Base-by-base conservation (phyloP, 2,888 invertebrate genomes). In the Opisthograptis luteolata region DNA sequence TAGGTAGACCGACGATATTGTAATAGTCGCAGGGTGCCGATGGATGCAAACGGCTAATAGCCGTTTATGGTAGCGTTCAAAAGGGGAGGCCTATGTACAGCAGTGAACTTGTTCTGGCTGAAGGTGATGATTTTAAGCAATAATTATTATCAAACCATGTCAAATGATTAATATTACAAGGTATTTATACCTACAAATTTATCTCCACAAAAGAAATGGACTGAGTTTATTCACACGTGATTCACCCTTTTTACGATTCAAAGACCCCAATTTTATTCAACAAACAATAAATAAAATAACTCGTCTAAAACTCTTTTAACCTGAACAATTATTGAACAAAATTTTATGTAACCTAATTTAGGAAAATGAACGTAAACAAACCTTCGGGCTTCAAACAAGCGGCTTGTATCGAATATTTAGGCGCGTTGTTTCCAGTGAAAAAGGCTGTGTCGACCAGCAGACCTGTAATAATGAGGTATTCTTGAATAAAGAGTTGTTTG, bases 351-450 rank as follows among this genome's bases (percentile, higher is more conserved):
- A 22, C 10, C 8, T 19, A 27, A 9, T 22, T 19, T 5, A 28
- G 13, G 10, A 19, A 27, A 27, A 27, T 37, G 2, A 24, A 36
- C n/a, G 30, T 36, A 37, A 44, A 64, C 68, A 58, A 62, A 93
- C 93, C 92, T 85, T 88, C 78, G 36, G 84, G 63, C 1, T 84
- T 79, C 13, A 93, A 76, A 30, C 81, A 76, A 0, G 92, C 92
- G 0, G 92, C 93, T 77, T 93, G 93, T 28, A 94, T 82, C 0
- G 93, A 93, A 70, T 92, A 92, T 65, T 91, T 91, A 0, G 93
- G 93, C 0, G 93, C 91, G 64, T 89, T 92, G 69, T 94, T 94
- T 44, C 93, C 94, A 0, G 93, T 93, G 64, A 93, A 94, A 69
- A 87, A 92, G 1, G 92, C 92, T 0, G 94, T 94, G 60, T 94